Percentiles rank a stretch among this genome's conserved stretches.
These are phyloP conservation scores for Hydrolagus affinis DNA, from an alignment of 2,113 vertebrate species.

Conservation along the genomic window DNA sequence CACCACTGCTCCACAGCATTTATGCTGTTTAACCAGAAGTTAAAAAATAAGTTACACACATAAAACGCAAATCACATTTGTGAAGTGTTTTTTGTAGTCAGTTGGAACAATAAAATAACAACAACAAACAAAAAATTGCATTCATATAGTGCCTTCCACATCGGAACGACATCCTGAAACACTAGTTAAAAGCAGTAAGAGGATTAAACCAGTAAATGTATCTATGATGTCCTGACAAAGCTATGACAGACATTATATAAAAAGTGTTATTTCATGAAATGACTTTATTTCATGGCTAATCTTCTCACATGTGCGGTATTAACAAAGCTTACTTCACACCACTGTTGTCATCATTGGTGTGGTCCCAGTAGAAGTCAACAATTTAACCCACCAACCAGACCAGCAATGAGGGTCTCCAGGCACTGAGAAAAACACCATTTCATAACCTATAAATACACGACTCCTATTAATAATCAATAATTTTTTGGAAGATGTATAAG, in stretches of 20 bases:
- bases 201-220: background rate
- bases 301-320: background rate
- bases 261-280: background rate
- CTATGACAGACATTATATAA: background rate
- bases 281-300: background rate
- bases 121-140: too few species aligned
- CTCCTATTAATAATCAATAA: background rate
- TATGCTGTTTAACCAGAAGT: background rate
- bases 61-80: background rate
- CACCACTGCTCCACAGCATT: background rate
- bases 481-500: background rate
- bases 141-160: too few species aligned
- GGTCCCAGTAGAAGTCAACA: background rate
- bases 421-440: background rate
- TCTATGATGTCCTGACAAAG: background rate
- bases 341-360: background rate
- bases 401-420: background rate
- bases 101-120: background rate
- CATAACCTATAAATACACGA: background rate
- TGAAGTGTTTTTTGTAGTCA: background rate
- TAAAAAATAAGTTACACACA: background rate
- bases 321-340: background rate
- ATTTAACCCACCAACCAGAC: slow-evolving; percentile 6
- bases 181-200: too few species aligned
- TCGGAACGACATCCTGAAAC: too few species aligned